Conservation (phyloP, 1,140 invertebrate genomes). For the Ostrea edulis region DNA sequence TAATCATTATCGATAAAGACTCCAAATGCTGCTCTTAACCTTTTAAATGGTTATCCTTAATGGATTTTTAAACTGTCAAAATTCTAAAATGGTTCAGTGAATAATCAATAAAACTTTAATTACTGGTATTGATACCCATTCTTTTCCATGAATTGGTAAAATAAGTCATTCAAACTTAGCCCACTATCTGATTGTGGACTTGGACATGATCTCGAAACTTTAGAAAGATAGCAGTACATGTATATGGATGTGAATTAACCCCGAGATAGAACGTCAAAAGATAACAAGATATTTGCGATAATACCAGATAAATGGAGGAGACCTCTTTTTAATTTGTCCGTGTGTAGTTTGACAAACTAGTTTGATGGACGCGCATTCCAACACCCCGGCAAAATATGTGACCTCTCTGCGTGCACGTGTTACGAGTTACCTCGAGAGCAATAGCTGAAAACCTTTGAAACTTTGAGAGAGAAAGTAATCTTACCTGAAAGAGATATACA, state of each 20-base stretch:
- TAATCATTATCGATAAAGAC: background rate
- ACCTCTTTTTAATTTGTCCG: background rate
- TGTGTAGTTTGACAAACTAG: background rate
- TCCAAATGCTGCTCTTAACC: background rate
- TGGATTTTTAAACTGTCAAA: conserved; percentile 8
- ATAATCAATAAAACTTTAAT: background rate
- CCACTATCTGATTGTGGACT: background rate
- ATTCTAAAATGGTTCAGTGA: background rate
- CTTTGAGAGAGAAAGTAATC: background rate
- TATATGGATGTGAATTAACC: conserved; percentile 10
- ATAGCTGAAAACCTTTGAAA: background rate
- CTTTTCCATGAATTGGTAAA: conserved; percentile 4
- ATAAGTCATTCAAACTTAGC: background rate
- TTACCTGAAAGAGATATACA: conserved; percentile 15
- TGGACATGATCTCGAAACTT: background rate
- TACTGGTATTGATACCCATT: background rate
- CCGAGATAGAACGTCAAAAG: background rate
- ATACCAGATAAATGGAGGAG: conserved; percentile 15
- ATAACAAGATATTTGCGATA: conserved; percentile 17
- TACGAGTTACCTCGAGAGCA: background rate
- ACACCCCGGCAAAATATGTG: conserved; percentile 11
- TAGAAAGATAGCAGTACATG: conserved; percentile 7
- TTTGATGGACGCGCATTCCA: conserved; percentile 10
- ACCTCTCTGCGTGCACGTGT: background rate
- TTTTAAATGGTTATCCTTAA: background rate